These are phyloP conservation scores for Zosterops pallidus DNA, from an alignment of 2,113 vertebrate species.

Conservation along the genomic window DNA sequence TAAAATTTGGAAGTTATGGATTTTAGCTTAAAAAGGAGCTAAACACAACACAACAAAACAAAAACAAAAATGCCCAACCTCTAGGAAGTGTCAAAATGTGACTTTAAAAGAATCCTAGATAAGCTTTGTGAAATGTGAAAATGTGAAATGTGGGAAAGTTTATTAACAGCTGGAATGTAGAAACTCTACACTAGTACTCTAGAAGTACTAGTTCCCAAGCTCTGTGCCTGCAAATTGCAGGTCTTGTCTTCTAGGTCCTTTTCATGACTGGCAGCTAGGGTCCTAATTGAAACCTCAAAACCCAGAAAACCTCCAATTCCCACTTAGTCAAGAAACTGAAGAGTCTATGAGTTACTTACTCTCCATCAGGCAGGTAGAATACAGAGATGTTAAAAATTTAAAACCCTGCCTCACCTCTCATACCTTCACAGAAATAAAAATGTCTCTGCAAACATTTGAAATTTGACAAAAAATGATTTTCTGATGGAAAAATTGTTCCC, in stretches of 20 bases:
- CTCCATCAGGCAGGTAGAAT: background rate
- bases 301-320: background rate
- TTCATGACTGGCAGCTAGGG: background rate
- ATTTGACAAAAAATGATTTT: background rate
- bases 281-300: background rate
- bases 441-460: background rate
- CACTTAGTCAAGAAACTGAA: background rate
- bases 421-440: background rate
- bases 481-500: slow-evolving; percentile 4
- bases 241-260: background rate
- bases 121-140: background rate
- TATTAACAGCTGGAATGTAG: background rate
- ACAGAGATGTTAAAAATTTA: background rate
- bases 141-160: background rate
- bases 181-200: background rate
- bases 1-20: background rate
- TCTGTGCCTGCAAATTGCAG: background rate
- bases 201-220: background rate
- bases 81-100: background rate
- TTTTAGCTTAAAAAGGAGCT: background rate
- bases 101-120: background rate
- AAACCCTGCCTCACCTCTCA: background rate
- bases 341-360: background rate
- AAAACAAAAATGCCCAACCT: rapidly evolving
- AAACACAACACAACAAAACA: background rate